Base-by-base conservation (phyloP, 2,113 vertebrate species). In the Grammomys surdaster region DNA sequence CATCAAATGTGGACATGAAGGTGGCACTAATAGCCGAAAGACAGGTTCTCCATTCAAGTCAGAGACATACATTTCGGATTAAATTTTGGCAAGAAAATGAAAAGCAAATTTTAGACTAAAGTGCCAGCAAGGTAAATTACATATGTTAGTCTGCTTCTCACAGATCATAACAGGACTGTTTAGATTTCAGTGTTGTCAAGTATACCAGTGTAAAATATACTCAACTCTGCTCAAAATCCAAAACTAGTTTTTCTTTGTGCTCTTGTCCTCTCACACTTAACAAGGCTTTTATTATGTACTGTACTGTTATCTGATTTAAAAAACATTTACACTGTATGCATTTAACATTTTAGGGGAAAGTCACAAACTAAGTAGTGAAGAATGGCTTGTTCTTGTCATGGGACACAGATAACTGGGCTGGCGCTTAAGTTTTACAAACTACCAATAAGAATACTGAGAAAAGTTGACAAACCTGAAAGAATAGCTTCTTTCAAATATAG, bases 401-500 rank as follows among this genome's bases (percentile, higher is more conserved):
- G 14, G 86, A 0, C 36, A 22, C 12, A 77, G 24, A 92, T 12
- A 89, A 36, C 2, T 10, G 9, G 11, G 10, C n/a, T 81, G 72
- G 22, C 63, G 98, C 81, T 97, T 97, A 93, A 96, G 95, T 86
- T 90, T 93, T 69, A 63, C 26, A 80, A 88, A 95, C 72, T 92
- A 94, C 36, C 63, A 96, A 58, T 92, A 94, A 96, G 86, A 81
- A 91, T 92, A 93, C 51, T 82, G 58, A 96, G 93, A 96, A 98
- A 98, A 96, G 88, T n/a, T 73, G 75, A 97, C 97, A 98, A 99
- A 81, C 96, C 99, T 96, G 99, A 99, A 98, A 98, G 98, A 98
- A 99, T 98, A 60, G 99, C 99, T 97, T 99, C 99, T 98, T 99
- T 99, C 95, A 99, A 99, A 95, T 99, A 99, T 0, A 99, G 98